phyloP scores from a whole-genome alignment of 2,888 invertebrate species.

The Panopea generosa region DNA sequence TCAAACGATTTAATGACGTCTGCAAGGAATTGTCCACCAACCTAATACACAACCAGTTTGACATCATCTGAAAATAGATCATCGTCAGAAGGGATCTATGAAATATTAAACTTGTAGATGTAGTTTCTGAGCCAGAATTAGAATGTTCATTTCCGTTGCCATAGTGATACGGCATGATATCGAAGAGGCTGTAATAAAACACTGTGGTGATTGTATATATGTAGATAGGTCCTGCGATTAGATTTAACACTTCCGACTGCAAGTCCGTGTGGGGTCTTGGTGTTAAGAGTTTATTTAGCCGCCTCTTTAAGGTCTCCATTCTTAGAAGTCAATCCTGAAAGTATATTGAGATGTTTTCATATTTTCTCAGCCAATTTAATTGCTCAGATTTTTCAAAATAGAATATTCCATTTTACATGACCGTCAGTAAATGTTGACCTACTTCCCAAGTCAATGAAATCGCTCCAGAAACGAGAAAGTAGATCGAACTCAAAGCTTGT shows the following conservation, averaged over 20 bases:
- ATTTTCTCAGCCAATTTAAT: no score
- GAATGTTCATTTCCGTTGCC: neutral
- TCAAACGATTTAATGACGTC: neutral
- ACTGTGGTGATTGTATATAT: constrained; percentile 45
- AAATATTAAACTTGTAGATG: constrained; percentile 2
- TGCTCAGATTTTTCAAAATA: no score
- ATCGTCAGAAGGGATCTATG: constrained; percentile 17
- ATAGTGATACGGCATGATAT: constrained; percentile 38
- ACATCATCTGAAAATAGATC: constrained; percentile 70
- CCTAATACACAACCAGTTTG: constrained; percentile 78
- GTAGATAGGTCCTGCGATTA: constrained; percentile 52
- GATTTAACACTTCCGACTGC: constrained; percentile 45
- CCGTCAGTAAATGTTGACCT: no score
- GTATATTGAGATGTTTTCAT: no score
- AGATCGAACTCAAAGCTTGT: no score
- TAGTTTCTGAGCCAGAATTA: no score
- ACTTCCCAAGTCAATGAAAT: no score
- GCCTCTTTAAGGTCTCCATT: neutral
- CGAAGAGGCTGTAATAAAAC: constrained; percentile 20
- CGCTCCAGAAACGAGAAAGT: no score
- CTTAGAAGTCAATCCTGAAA: no score
- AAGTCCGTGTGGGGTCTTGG: constrained; percentile 45
- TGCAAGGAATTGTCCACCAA: constrained; percentile 59
- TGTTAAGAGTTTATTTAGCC: constrained; percentile 1
- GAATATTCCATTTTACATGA: no score